Base-by-base conservation (phyloP, 2,113 vertebrate genomes). In the Petromus typicus region DNA sequence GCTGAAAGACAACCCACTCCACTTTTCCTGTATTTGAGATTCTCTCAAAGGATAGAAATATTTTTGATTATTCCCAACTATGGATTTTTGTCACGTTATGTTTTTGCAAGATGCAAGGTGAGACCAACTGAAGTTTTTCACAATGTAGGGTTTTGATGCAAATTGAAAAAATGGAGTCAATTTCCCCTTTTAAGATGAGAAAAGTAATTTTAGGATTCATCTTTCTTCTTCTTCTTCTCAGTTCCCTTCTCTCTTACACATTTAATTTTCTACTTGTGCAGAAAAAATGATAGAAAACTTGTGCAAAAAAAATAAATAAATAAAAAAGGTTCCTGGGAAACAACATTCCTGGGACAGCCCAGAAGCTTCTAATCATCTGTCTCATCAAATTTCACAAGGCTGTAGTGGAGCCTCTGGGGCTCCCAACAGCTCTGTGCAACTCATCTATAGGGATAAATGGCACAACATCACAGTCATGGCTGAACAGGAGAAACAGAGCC, bases 221-320 rank as follows among this genome's bases (percentile, higher is more conserved):
- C 43, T 59, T 96, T n/a, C 27, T 67, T 56, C 0, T 73, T 56
- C n/a, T n/a, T n/a, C 34, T 89, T 73, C 10, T 40, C 40, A 57
- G 75, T 8, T 7, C 1, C 43, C 40, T 9, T 3, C 4, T 20
- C 40, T 20, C 23, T 27, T 17, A 18, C 10, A 34, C 34, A 83
- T 92, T 96, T 69, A 40, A 83, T 87, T 86, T 61, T 69, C 37
- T 3, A 85, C 9, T 9, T 66, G 3, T 34, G 61, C 79, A 93
- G 85, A 91, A 94, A 95, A 95, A 89, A 57, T 57, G 18, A 18
- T 51, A 61, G 64, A 93, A 84, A 85, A 90, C 43, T 85, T 84
- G 71, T 48, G 43, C 43, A 76, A 25, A 48, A 51, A 51, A 51
- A 51, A 10, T 7, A 51, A 51, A 51, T n/a, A n/a, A n/a, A n/a